These are phyloP conservation scores for Bombus terrestris DNA, from an alignment of 1,140 invertebrate species.

Conservation along the genomic window DNA sequence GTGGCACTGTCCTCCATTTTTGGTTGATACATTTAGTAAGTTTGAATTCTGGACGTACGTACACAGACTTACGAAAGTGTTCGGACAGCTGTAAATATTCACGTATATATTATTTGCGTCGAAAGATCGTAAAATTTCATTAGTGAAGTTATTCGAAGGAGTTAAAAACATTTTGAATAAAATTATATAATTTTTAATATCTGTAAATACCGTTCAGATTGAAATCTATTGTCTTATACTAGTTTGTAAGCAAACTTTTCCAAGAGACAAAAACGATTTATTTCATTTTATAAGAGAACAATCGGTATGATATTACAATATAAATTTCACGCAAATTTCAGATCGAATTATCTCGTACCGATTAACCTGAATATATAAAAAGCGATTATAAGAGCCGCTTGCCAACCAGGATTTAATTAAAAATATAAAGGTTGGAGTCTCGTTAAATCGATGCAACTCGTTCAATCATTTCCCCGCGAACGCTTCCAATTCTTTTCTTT, in stretches of 20 bases:
- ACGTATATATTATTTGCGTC: neutral
- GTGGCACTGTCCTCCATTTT: neutral
- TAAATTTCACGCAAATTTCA: constrained; percentile 3
- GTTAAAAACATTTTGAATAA: too few relatives aligned
- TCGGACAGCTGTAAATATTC: neutral
- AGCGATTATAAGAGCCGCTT: neutral
- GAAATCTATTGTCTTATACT: neutral
- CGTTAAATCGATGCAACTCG: neutral
- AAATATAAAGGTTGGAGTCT: constrained; percentile 16
- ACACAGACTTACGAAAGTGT: neutral
- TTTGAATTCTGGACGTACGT: neutral
- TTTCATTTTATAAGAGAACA: neutral
- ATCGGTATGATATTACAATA: neutral
- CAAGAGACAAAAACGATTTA: neutral
- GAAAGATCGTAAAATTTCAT: too few relatives aligned
- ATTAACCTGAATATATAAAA: constrained; percentile 1
- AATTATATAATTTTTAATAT: too few relatives aligned
- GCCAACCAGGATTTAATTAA: constrained; percentile 7
- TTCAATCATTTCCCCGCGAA: neutral
- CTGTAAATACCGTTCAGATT: too few relatives aligned
- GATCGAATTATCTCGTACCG: neutral
- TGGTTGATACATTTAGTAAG: neutral
- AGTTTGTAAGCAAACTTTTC: neutral
- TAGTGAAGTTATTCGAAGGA: too few relatives aligned
- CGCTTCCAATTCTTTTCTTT: neutral